phyloP scores from a whole-genome alignment of 2,888 invertebrate genomes.

The Iphiclides podalirius region DNA sequence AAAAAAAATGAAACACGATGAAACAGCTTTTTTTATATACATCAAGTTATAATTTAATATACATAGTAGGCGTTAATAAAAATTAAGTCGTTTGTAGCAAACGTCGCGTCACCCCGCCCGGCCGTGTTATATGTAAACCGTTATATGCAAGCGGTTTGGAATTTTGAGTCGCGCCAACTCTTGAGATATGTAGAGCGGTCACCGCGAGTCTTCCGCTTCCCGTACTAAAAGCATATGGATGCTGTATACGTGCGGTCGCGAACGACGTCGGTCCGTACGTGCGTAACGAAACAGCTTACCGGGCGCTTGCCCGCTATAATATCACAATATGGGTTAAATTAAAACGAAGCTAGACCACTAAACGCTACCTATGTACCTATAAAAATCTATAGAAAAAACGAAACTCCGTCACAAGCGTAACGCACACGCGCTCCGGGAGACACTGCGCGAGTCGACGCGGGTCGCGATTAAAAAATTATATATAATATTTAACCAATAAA shows the following conservation, averaged over 20 bases:
- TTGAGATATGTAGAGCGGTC: neutral
- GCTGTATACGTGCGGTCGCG: neutral
- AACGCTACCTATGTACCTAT: conserved; percentile 55
- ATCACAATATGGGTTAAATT: conserved; percentile 73
- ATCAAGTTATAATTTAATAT: conserved; percentile 71
- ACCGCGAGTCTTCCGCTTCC: neutral
- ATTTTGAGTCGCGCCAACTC: neutral
- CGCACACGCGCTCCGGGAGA: neutral
- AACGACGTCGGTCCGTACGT: conserved; percentile 33
- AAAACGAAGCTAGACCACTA: conserved; percentile 61
- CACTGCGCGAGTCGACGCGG: neutral
- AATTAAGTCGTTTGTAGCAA: conserved; percentile 18
- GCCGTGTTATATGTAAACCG: neutral
- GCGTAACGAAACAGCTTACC: conserved; percentile 58
- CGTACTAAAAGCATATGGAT: neutral
- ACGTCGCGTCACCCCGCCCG: conserved; percentile 15
- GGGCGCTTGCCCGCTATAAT: conserved; percentile 69
- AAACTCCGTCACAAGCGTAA: conserved; percentile 48
- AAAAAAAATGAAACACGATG: conserved; percentile 57
- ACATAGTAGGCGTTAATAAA: conserved; percentile 37
- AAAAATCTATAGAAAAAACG: conserved; percentile 59
- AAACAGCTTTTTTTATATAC: conserved; percentile 64
- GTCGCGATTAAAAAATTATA: too few species aligned
- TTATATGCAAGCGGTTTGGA: neutral
- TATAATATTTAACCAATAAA: conserved; percentile 31